These are phyloP conservation scores for Macrosiphum euphorbiae DNA, from an alignment of 2,888 invertebrate species.

Conservation along the genomic window DNA sequence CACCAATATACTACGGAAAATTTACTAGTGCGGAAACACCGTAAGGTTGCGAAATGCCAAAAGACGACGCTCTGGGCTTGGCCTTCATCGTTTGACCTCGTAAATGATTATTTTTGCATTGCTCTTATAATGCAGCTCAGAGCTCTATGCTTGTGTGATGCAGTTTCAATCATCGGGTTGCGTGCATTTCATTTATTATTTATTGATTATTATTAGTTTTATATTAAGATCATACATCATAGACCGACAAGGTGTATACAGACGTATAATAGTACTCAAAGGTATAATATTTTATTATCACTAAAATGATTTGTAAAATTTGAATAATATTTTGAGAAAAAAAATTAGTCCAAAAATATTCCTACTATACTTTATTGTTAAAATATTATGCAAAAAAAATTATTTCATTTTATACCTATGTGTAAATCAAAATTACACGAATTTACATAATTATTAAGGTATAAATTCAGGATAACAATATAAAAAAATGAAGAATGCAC, in stretches of 20 bases:
- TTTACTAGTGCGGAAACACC: conserved; percentile 53
- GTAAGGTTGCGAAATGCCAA: conserved; percentile 53
- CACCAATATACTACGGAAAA: conserved; percentile 30
- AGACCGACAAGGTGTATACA: not conserved
- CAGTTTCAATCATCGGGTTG: not conserved
- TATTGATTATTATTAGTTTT: not conserved
- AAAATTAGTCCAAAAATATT: not conserved
- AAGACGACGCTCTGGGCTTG: conserved; percentile 57
- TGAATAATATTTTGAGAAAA: not conserved
- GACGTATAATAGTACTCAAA: not conserved
- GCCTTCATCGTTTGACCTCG: conserved; percentile 58
- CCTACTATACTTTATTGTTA: no score
- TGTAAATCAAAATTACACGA: not conserved
- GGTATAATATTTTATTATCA: not conserved
- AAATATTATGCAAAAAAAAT: no score
- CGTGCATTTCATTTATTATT: conserved; percentile 3
- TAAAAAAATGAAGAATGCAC: not conserved
- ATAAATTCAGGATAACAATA: not conserved
- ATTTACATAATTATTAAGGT: not conserved
- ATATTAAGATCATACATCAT: not conserved
- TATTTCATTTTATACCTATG: not conserved
- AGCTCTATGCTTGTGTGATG: not conserved
- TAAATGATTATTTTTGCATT: conserved; percentile 60
- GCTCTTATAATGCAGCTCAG: conserved; percentile 4
- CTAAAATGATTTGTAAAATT: not conserved